phyloP scores from a whole-genome alignment of 2,797 vertebrate genomes.

The Myripristis jacobus region DNA sequence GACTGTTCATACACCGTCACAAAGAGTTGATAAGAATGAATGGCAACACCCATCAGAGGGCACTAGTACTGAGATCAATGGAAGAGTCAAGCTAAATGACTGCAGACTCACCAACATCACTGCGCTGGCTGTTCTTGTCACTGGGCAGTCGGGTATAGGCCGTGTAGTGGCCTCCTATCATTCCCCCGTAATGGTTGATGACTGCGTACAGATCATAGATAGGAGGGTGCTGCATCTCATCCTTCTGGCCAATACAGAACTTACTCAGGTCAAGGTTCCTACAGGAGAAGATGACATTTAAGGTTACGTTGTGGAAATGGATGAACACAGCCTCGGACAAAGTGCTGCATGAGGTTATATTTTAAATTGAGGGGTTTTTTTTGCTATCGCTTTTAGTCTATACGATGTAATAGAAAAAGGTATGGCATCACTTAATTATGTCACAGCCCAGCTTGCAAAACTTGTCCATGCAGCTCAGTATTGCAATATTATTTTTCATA shows the following conservation, averaged over 20 bases:
- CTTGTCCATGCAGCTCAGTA: too few relatives aligned
- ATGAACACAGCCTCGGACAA: too few relatives aligned
- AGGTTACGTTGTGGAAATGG: neutral
- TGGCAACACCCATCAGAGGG: neutral
- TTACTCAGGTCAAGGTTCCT: constrained; percentile 97
- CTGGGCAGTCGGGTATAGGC: constrained; percentile 95
- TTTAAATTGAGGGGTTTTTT: too few relatives aligned
- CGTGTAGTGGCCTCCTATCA: constrained; percentile 98
- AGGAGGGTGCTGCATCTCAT: constrained; percentile 93
- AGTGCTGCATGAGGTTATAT: too few relatives aligned
- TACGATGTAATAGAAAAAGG: too few relatives aligned
- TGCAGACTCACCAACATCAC: constrained; percentile 92
- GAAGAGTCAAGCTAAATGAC: neutral
- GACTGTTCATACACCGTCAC: neutral
- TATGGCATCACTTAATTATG: too few relatives aligned
- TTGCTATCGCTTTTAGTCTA: too few relatives aligned
- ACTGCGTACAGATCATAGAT: constrained; percentile 98
- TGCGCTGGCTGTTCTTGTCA: constrained; percentile 98
- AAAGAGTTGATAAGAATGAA: neutral
- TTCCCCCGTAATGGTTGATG: constrained; percentile 98
- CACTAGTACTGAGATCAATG: neutral
- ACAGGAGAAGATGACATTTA: constrained; percentile 4
- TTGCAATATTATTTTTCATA: too few relatives aligned
- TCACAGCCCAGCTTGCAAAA: too few relatives aligned
- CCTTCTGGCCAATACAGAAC: constrained; percentile 98